Evolutionary conservation across 2,888 invertebrate genomes (phyloP).

Genomic region (Plagodis dolabraria): DNA sequence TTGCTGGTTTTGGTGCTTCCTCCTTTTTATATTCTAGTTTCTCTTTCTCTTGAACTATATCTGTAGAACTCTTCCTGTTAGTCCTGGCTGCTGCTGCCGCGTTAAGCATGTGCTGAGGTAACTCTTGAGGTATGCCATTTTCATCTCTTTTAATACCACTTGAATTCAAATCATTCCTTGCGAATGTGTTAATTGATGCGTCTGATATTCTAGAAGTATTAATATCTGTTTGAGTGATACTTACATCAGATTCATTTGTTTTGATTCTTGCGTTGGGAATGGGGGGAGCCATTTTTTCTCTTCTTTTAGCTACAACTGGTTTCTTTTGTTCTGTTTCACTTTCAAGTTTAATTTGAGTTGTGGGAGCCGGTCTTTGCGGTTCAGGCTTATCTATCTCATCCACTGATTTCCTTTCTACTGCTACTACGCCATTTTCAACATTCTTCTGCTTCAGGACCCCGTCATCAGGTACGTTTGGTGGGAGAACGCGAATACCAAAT

Average conservation of each 20-base stretch:
- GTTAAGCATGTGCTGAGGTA: slow-evolving; percentile 89
- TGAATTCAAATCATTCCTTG: slow-evolving; percentile 79
- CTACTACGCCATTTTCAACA: slow-evolving; percentile 70
- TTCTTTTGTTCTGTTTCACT: slow-evolving; percentile 77
- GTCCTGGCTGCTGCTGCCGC: slow-evolving; percentile 89
- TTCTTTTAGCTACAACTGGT: slow-evolving; percentile 81
- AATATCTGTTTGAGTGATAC: slow-evolving; percentile 45
- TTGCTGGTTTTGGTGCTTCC: slow-evolving; percentile 63
- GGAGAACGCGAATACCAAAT: slow-evolving; percentile 88
- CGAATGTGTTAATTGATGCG: slow-evolving; percentile 58
- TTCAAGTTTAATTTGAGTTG: slow-evolving; percentile 78
- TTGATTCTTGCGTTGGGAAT: slow-evolving; percentile 77
- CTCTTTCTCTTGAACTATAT: slow-evolving; percentile 64
- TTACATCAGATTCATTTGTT: slow-evolving; percentile 67
- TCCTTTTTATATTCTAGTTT: slow-evolving; percentile 30
- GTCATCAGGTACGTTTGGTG: slow-evolving; percentile 82
- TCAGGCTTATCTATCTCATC: slow-evolving; percentile 77
- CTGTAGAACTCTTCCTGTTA: slow-evolving; percentile 85
- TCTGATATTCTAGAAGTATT: slow-evolving; percentile 68
- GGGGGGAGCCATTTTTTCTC: slow-evolving; percentile 80
- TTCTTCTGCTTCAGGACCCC: slow-evolving; percentile 76
- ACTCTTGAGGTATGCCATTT: slow-evolving; percentile 88
- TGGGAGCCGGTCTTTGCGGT: slow-evolving; percentile 62
- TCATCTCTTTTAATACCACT: slow-evolving; percentile 86
- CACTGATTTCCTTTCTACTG: slow-evolving; percentile 63